Conservation (phyloP, 2,797 vertebrate species). For the Argyrosomus regius region DNA sequence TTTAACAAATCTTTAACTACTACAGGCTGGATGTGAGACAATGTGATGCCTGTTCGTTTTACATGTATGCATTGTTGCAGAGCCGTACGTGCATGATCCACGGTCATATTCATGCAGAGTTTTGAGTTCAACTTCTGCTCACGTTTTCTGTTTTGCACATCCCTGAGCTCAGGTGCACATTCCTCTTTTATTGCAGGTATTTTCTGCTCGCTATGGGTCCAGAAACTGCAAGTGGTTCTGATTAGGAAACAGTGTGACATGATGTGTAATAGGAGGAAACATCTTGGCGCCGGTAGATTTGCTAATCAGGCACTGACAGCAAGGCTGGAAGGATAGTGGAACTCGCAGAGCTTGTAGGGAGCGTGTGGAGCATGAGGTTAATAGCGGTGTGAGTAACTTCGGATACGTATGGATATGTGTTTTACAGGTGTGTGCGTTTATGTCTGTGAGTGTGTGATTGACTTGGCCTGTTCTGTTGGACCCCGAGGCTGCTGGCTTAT, state of each 20-base stretch:
- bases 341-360: not conserved
- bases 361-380: constrained; percentile 37
- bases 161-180: constrained; percentile 52
- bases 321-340: constrained; percentile 41
- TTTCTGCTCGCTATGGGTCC: constrained; percentile 8
- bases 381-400: constrained; percentile 46
- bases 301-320: constrained; percentile 75
- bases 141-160: constrained; percentile 1
- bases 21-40: not conserved
- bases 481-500: constrained; percentile 60
- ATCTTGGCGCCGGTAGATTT: constrained; percentile 62
- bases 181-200: constrained; percentile 42
- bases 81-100: not conserved
- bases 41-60: not conserved
- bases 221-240: constrained; percentile 49
- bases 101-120: not conserved
- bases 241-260: constrained; percentile 56
- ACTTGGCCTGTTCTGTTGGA: constrained; percentile 56
- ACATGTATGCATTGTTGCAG: not conserved
- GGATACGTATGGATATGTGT: constrained; percentile 43
- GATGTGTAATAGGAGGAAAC: constrained; percentile 65
- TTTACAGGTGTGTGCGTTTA: constrained; percentile 63
- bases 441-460: constrained; percentile 61
- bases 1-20: not conserved
- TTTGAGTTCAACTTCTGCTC: constrained; percentile 28